Base-by-base conservation (phyloP, 2,888 invertebrate genomes). In the Frankliniella intonsa region DNA sequence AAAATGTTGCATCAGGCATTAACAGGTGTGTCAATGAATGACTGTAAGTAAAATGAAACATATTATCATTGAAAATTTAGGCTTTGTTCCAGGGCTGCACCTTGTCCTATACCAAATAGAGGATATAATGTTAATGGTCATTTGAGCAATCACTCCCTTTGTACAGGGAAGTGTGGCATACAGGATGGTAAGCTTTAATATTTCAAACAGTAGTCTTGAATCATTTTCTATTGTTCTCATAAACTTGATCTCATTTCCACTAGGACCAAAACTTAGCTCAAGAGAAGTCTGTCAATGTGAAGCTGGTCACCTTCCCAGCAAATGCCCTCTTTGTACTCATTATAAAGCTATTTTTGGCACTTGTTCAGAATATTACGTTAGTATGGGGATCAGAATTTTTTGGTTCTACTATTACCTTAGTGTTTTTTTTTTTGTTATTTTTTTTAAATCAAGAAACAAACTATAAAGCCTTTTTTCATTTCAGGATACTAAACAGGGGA, bases 161-260 rank as follows among this genome's bases (percentile, higher is more conserved):
- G 69, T 25, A 76, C 69, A 76, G 69, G 25, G 25, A 76, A 76
- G 25, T 76, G 69, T 76, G 69, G 69, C 9, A 25, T 76, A 76
- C 12, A 76, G 9, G 69, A 76, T 12, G 12, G 69, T 76, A 76
- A 76, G 69, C 38, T 38, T 76, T 8, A 76, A 8, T 25, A 55
- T 5, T 55, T 14, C 38, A 38, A 5, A 2, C 5, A 38, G 38
- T 3, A 38, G 38, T 38, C 38, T 38, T 2, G 62, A 62, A 17
- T 19, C 62, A 62, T 17, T 55, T 55, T 55, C 17, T 55, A 5
- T 3, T 55, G 12, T 3, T 55, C 12, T 14, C 1, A 10, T 55
- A 14, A 19, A 38, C 2, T 38, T 38, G 3, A 38, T 19, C 0
- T 14, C 12, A 22, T 76, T 22, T 76, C 25, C 25, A 76, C 12